These are phyloP conservation scores for Dicyrtomina minuta DNA, from an alignment of 2,888 invertebrate species.

Conservation along the genomic window DNA sequence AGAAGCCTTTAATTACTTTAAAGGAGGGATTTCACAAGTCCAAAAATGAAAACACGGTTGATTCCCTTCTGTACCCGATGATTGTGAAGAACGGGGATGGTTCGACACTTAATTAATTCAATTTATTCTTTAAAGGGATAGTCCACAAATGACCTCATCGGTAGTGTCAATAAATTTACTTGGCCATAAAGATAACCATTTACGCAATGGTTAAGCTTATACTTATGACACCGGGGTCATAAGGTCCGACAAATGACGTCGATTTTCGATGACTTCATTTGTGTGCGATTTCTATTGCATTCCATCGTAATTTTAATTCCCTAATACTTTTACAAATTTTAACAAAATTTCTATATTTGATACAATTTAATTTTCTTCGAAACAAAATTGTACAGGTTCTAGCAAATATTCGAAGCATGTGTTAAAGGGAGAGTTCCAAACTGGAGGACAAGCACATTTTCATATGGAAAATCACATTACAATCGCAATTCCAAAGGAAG, in stretches of 20 bases:
- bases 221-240: too few species aligned
- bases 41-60: constrained; percentile 34
- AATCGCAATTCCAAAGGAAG: constrained; percentile 68
- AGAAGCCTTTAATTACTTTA: constrained; percentile 55
- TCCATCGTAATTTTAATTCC: too few species aligned
- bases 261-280: too few species aligned
- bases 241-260: too few species aligned
- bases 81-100: constrained; percentile 6
- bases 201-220: too few species aligned
- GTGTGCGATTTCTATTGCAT: too few species aligned
- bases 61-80: constrained; percentile 23
- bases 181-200: too few species aligned
- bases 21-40: constrained; percentile 55
- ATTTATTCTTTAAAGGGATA: not conserved
- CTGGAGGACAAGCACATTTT: constrained; percentile 70
- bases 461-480: constrained; percentile 73
- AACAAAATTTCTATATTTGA: not conserved
- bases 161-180: not conserved
- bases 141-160: not conserved
- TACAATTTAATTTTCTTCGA: not conserved
- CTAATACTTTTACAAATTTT: too few species aligned
- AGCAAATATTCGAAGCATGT: constrained; percentile 53
- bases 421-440: constrained; percentile 60
- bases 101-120: too few species aligned
- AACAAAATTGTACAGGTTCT: not conserved